A percentile compares a stretch with the other conserved stretches of the same genome.
Conservation (phyloP, 2,113 vertebrate genomes). For the Tinamus guttatus region DNA sequence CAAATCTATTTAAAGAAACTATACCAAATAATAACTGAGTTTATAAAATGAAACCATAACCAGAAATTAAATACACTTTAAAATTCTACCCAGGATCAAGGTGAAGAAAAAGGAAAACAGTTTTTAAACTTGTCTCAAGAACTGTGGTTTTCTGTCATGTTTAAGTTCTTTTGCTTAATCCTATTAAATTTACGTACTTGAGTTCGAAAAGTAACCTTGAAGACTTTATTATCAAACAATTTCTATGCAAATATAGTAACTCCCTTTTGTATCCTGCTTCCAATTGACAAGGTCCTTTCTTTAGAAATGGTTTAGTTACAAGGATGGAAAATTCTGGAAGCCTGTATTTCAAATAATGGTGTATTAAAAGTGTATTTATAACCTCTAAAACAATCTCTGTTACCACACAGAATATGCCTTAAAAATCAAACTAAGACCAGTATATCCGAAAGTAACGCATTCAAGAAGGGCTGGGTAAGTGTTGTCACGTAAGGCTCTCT, state of each 20-base stretch:
- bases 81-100: neutral
- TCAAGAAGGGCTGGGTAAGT: neutral
- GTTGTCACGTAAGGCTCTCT: neutral
- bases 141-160: neutral
- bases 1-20: slow-evolving; percentile 14
- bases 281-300: neutral
- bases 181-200: neutral
- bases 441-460: neutral
- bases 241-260: neutral
- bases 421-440: neutral
- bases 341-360: neutral
- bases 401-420: neutral
- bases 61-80: neutral
- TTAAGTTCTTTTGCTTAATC: neutral
- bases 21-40: neutral
- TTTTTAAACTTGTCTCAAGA: neutral
- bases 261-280: neutral
- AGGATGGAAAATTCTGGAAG: neutral
- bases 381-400: neutral
- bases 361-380: neutral
- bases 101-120: neutral
- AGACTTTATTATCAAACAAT: neutral
- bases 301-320: neutral
- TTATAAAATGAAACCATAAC: neutral
- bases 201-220: neutral